Percentiles rank a stretch among this genome's conserved stretches.
Conservation (phyloP, 2,797 vertebrate species). For the Hozukius guyotensis region DNA sequence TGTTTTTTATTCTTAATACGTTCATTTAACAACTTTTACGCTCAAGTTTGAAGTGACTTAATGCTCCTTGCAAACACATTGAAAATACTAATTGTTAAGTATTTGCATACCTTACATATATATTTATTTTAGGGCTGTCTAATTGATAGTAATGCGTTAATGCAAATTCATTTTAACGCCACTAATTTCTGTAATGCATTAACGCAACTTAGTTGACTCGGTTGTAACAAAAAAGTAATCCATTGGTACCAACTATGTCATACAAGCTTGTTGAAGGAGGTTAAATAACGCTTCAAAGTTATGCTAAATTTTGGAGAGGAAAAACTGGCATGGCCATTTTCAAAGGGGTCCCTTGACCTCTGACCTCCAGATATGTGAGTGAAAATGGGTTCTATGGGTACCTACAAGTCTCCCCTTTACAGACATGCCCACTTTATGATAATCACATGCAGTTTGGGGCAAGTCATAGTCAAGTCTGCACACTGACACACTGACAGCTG, state of each 20-base stretch:
- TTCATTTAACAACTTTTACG: slow-evolving; percentile 41
- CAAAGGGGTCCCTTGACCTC: too few relatives aligned
- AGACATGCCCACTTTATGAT: too few relatives aligned
- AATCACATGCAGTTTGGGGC: too few relatives aligned
- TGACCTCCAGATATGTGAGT: too few relatives aligned
- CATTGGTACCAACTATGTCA: accelerated
- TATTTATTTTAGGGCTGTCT: background rate
- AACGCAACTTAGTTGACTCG: too few relatives aligned
- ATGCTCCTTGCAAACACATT: background rate
- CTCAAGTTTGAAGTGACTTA: background rate
- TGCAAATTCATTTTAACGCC: accelerated
- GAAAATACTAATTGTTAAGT: background rate
- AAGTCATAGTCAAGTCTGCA: too few relatives aligned
- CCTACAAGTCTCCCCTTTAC: too few relatives aligned
- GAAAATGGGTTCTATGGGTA: too few relatives aligned
- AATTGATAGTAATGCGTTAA: accelerated
- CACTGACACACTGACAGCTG: too few relatives aligned
- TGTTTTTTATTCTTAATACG: slow-evolving; percentile 23
- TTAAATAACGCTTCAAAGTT: accelerated
- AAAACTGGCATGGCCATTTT: too few relatives aligned
- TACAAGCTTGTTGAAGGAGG: accelerated
- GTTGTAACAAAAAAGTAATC: too few relatives aligned
- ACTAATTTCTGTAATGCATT: background rate
- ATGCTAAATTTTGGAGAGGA: too few relatives aligned
- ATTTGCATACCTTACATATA: background rate